phyloP scores from a whole-genome alignment of 2,888 invertebrate genomes.

The Tenthredo distinguenda region DNA sequence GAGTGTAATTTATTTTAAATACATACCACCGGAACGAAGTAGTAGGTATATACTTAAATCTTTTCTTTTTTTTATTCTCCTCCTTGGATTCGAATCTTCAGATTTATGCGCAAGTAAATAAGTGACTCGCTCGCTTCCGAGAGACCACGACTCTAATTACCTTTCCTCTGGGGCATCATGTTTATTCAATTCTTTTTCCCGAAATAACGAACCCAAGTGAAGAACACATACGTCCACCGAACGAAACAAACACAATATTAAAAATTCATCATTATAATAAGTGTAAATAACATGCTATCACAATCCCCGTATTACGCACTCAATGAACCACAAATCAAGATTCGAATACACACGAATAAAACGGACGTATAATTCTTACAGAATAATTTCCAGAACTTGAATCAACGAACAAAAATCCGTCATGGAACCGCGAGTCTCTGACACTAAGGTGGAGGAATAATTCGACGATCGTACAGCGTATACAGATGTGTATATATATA shows the following conservation, averaged over 20 bases:
- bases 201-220: constrained; percentile 1
- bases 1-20: constrained; percentile 38
- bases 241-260: not conserved
- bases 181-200: constrained; percentile 35
- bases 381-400: too few relatives aligned
- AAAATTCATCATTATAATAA: not conserved
- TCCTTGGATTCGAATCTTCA: constrained; percentile 24
- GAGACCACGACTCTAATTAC: constrained; percentile 46
- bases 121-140: not conserved
- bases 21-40: not conserved
- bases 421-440: not conserved
- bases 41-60: constrained; percentile 28
- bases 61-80: not conserved
- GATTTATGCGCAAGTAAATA: constrained; percentile 48
- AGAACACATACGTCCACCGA: not conserved
- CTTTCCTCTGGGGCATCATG: constrained; percentile 45
- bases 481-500: not conserved
- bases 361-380: not conserved
- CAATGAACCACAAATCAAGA: not conserved
- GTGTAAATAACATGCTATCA: not conserved
- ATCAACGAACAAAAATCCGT: too few relatives aligned
- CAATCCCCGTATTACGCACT: not conserved
- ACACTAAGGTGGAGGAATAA: not conserved
- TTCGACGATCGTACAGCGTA: not conserved
- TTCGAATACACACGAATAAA: not conserved